Percentiles rank a stretch among this genome's conserved stretches.
Conservation (phyloP, 2,113 vertebrate species). For the Stegastes partitus region DNA sequence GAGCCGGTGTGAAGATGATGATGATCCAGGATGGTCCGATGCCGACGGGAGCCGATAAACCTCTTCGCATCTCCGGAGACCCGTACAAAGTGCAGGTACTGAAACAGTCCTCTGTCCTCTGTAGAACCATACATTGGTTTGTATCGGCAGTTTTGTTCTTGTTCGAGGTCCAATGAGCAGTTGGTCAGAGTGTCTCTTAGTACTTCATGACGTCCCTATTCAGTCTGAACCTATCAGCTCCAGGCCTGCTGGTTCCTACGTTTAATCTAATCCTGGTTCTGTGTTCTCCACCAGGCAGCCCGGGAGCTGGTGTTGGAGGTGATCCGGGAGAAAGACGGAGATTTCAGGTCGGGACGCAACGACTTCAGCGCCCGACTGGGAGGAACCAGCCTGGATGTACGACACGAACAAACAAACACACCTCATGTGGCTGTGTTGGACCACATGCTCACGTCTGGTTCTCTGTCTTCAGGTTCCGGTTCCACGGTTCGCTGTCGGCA, state of each 20-base stretch:
- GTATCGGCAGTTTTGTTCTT: too few relatives aligned
- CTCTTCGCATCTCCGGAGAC: constrained; percentile 95
- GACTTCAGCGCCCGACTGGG: constrained; percentile 91
- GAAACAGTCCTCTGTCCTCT: too few relatives aligned
- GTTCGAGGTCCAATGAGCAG: too few relatives aligned
- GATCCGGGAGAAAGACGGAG: constrained; percentile 95
- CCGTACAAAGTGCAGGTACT: constrained; percentile 86
- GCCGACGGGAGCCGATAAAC: constrained; percentile 95
- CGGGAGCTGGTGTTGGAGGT: constrained; percentile 95
- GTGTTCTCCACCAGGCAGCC: constrained; percentile 86
- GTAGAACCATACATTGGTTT: too few relatives aligned
- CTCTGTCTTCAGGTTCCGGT: constrained; percentile 89
- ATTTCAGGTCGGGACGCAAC: constrained; percentile 90
- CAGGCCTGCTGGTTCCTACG: too few relatives aligned
- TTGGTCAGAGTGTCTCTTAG: too few relatives aligned
- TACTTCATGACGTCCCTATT: too few relatives aligned
- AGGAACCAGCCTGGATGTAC: constrained; percentile 92
- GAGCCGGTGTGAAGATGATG: constrained; percentile 96
- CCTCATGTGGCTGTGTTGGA: not conserved
- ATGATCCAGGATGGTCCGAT: constrained; percentile 96
- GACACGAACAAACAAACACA: constrained; percentile 17
- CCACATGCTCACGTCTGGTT: too few relatives aligned
- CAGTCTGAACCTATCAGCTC: too few relatives aligned
- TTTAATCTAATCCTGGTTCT: not conserved
- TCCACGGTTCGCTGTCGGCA: constrained; percentile 94